A percentile compares a stretch with the other conserved stretches of the same genome.
phyloP scores from a whole-genome alignment of 2,113 vertebrate genomes.

The Pachycephala philippinensis region DNA sequence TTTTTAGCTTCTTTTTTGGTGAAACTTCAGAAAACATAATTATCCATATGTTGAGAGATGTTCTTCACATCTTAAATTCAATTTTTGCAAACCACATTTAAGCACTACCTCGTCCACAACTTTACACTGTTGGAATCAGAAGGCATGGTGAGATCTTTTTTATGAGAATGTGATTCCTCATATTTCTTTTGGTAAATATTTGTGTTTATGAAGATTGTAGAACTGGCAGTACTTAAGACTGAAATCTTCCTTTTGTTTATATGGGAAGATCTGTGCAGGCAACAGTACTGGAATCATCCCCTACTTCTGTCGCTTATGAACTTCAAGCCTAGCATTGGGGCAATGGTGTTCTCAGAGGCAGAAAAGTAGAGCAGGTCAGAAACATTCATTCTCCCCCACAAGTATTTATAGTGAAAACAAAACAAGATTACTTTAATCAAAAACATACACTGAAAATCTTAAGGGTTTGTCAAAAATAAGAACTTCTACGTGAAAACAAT shows the following conservation, averaged over 20 bases:
- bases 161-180: not conserved
- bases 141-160: not conserved
- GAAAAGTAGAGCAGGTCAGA: conserved; percentile 14
- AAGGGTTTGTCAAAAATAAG: not conserved
- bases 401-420: conserved; percentile 36
- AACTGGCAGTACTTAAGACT: conserved; percentile 22
- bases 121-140: not conserved
- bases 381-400: not conserved
- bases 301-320: not conserved
- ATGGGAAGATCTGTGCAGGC: not conserved
- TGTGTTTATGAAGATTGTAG: conserved; percentile 26
- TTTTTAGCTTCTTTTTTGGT: conserved; percentile 64
- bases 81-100: conserved; percentile 17
- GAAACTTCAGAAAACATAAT: conserved; percentile 53
- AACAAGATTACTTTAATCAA: conserved; percentile 46
- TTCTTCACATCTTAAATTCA: conserved; percentile 24
- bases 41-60: not conserved
- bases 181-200: conserved; percentile 26
- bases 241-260: conserved; percentile 16
- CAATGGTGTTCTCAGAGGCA: not conserved
- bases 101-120: not conserved
- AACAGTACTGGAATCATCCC: not conserved
- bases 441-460: not conserved
- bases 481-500: not conserved
- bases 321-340: not conserved